Evolutionary conservation across 2,113 vertebrate genomes (phyloP).

Genomic region (Amphiprion ocellaris): DNA sequence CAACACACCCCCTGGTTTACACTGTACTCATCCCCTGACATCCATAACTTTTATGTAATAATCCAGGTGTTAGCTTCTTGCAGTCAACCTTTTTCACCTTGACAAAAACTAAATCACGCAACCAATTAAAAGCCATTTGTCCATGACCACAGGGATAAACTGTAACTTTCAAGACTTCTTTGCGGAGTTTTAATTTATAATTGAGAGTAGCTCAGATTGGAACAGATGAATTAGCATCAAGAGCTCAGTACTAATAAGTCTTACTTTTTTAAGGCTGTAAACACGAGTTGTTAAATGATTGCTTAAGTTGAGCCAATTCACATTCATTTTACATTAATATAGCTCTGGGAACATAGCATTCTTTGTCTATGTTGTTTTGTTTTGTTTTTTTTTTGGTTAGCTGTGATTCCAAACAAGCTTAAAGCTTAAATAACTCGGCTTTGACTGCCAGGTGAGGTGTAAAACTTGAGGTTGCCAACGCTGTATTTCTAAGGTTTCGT

Average conservation of each 20-base stretch:
- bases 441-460: neutral
- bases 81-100: neutral
- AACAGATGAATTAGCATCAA: neutral
- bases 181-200: neutral
- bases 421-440: neutral
- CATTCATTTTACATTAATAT: neutral
- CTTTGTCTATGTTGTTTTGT: neutral
- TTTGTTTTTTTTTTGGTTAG: neutral
- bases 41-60: neutral
- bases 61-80: neutral
- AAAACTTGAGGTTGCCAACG: neutral
- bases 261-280: no score
- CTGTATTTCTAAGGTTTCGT: neutral
- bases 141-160: neutral
- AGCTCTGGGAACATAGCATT: neutral
- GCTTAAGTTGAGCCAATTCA: neutral
- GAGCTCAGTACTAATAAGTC: no score
- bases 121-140: neutral
- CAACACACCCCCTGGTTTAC: slow-evolving; percentile 12
- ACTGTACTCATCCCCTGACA: neutral
- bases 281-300: neutral
- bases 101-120: neutral
- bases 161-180: neutral
- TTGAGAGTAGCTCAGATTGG: neutral
- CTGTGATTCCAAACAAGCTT: neutral